phyloP scores from a whole-genome alignment of 1,140 invertebrate genomes.

The Formica selysi region DNA sequence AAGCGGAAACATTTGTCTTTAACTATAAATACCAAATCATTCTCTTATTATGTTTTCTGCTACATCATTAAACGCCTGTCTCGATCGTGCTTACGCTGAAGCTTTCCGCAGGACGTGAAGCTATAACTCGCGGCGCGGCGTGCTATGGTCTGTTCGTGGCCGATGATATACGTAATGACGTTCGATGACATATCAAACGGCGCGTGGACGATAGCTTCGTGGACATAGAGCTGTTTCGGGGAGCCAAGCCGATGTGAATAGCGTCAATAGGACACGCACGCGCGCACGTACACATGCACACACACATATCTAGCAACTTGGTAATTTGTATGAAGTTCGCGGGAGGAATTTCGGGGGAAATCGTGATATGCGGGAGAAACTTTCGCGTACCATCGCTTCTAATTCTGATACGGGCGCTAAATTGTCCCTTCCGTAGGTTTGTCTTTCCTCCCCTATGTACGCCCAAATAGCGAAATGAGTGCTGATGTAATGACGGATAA shows the following conservation, averaged over 20 bases:
- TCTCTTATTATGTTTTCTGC: slow-evolving; percentile 70
- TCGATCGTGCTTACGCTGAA: slow-evolving; percentile 43
- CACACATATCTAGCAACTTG: too few species aligned
- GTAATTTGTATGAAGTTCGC: slow-evolving; percentile 35
- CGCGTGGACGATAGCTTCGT: slow-evolving; percentile 47
- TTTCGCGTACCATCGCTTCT: slow-evolving; percentile 26
- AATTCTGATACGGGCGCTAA: slow-evolving; percentile 15
- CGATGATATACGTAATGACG: slow-evolving; percentile 59
- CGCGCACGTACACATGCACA: too few species aligned
- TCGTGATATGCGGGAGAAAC: slow-evolving; percentile 12
- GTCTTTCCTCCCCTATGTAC: too few species aligned
- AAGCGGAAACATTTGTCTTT: slow-evolving; percentile 35
- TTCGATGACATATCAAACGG: slow-evolving; percentile 56
- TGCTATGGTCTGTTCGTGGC: slow-evolving; percentile 13
- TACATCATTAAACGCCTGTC: slow-evolving; percentile 45
- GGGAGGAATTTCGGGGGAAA: neutral
- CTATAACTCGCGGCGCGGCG: slow-evolving; percentile 39
- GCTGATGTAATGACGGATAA: neutral
- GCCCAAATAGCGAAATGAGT: neutral
- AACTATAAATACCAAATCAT: slow-evolving; percentile 72
- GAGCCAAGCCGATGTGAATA: slow-evolving; percentile 17
- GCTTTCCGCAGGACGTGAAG: slow-evolving; percentile 13
- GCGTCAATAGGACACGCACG: neutral
- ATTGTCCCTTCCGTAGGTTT: slow-evolving; percentile 17
- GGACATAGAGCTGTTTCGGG: slow-evolving; percentile 41